Percentiles rank a stretch among this genome's conserved stretches.
Evolutionary conservation across 1,140 invertebrate species (phyloP).

Genomic region (Triops cancriformis): DNA sequence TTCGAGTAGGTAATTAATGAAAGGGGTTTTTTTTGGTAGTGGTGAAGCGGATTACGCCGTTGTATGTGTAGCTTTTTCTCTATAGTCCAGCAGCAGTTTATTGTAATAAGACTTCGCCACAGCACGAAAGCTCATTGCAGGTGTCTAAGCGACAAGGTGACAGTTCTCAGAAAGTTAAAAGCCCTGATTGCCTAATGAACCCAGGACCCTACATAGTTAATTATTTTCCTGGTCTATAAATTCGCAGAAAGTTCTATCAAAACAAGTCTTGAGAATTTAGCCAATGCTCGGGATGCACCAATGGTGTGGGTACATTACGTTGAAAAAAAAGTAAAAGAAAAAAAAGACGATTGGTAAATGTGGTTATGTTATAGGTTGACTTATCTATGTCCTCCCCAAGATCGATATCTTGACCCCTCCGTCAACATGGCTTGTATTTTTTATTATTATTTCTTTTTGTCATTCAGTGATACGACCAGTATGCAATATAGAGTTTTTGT

Average conservation of each 20-base stretch:
- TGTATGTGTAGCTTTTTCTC: too few species aligned
- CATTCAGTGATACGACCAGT: constrained; percentile 26
- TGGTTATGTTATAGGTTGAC: not conserved
- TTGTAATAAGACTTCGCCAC: too few species aligned
- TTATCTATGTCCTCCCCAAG: not conserved
- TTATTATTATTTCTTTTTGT: constrained; percentile 19
- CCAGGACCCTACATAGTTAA: not conserved
- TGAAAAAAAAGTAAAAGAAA: not conserved
- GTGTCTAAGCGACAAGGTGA: too few species aligned
- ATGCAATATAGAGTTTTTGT: constrained; percentile 24
- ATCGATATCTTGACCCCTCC: not conserved
- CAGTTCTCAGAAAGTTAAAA: too few species aligned
- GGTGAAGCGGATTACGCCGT: too few species aligned
- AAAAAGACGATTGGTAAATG: not conserved
- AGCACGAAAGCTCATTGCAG: too few species aligned
- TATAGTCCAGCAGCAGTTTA: too few species aligned
- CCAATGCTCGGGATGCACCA: not conserved
- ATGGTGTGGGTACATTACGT: not conserved
- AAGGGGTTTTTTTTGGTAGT: not conserved
- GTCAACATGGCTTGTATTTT: not conserved
- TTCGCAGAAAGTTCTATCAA: not conserved
- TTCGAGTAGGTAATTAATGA: not conserved
- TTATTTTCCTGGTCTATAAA: not conserved
- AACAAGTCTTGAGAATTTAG: not conserved
- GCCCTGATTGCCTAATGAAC: too few species aligned